Conservation (phyloP, 2,113 vertebrate species). For the Mormyrus lacerda region DNA sequence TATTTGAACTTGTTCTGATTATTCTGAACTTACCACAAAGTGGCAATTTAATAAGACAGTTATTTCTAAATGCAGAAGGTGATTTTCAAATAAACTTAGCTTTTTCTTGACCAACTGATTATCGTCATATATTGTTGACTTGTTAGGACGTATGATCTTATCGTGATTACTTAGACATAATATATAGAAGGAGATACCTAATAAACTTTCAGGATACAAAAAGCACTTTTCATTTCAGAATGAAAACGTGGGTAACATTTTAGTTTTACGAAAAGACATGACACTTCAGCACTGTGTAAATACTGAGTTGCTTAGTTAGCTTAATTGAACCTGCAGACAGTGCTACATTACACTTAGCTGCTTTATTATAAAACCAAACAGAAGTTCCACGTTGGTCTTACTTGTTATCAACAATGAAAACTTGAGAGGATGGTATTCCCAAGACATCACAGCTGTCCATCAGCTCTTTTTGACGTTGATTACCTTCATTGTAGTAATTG, state of each 20-base stretch:
- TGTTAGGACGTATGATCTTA: neutral
- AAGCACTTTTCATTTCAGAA: neutral
- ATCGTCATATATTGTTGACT: neutral
- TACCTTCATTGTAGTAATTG: constrained; percentile 86
- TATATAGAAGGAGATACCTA: neutral
- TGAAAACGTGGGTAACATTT: neutral
- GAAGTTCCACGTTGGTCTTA: constrained; percentile 49
- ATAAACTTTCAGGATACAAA: neutral
- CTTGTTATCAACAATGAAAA: constrained; percentile 79
- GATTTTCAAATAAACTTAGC: neutral
- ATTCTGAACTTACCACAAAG: neutral
- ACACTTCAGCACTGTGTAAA: neutral
- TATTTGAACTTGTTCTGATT: neutral
- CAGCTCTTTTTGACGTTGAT: constrained; percentile 79
- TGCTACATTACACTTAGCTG: neutral
- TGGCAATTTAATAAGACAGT: neutral
- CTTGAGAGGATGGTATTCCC: constrained; percentile 70
- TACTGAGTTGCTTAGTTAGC: neutral
- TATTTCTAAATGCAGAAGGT: neutral
- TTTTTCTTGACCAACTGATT: neutral
- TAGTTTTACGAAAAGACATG: neutral
- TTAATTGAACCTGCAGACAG: neutral
- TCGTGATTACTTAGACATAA: neutral
- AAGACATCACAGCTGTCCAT: constrained; percentile 76
- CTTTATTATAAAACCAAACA: neutral